Evolutionary conservation across 64 coral and sea anemone species (phyloP), one percentile per base, ranked within the genome.

Genomic region (Stichodactyla mertensii): DNA sequence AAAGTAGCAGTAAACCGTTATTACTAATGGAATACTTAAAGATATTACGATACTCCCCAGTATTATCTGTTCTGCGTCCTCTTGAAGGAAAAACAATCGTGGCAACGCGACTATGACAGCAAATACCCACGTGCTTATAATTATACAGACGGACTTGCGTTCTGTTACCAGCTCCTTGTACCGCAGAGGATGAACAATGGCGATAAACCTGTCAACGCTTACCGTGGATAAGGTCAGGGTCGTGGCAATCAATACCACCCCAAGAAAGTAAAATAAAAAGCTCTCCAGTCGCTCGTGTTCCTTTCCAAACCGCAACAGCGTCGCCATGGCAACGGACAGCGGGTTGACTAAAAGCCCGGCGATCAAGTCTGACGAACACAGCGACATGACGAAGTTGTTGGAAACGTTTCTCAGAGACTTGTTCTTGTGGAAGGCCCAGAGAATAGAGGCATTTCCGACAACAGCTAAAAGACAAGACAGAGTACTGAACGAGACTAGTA

Each of bases 371-470:
- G 85, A 64, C 23, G 51, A 10, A 12, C 45, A 71, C 19, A 86
- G 52, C 10, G 85, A 86, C 31, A 54, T 45, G 67, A 86, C n/a
- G 70, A 86, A 74, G 11, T 70, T 51, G 85, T 71, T 86, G 12
- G 85, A 86, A n/a, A 71, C 71, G 20, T 20, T 71, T 86, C 64
- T 12, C 70, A 86, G 23, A 19, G 61, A 54, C 7, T 71, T 53
- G 52, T 86, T 51, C 52, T 86, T 55, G 52, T 86, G 71, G 64
- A 86, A 45, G 11, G 71, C 64, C 85, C 64, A 86, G 51, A 71
- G 14, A 10, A 86, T 55, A 70, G 71, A 51, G 19, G 61, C 28
- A 54, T 86, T 86, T 52, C 64, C 85, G 52, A 26, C 15, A 12
- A 71, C 64, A 86, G 85, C 64, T 11, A 53, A 51, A 24, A 86